A percentile compares a stretch with the other conserved stretches of the same genome.
Conservation (phyloP, 2,888 invertebrate genomes). For the Trichogramma dendrolimi region DNA sequence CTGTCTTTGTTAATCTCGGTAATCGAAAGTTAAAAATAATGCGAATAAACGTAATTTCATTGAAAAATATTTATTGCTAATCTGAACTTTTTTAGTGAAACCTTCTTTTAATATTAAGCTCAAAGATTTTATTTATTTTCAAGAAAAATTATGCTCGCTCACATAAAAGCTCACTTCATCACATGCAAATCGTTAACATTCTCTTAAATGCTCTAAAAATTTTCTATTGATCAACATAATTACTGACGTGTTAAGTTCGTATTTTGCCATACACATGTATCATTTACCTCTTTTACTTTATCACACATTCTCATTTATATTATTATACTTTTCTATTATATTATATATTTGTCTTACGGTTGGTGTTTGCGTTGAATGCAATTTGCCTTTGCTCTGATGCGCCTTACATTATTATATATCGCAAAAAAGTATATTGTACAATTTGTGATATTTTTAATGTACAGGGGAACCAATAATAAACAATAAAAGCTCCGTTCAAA, state of each 20-base stretch:
- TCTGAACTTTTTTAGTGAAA: background rate
- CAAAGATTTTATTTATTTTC: background rate
- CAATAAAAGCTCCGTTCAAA: conserved; percentile 26
- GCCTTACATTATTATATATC: conserved; percentile 6
- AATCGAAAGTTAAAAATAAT: background rate
- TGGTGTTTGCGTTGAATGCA: conserved; percentile 32
- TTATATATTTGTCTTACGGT: conserved; percentile 33
- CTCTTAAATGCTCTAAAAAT: too few relatives aligned
- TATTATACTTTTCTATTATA: conserved; percentile 26
- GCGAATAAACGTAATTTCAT: background rate
- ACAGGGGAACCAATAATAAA: conserved; percentile 6
- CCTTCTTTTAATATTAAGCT: background rate
- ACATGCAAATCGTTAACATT: background rate
- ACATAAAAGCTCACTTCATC: background rate
- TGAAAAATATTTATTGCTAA: background rate
- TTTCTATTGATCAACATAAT: too few relatives aligned
- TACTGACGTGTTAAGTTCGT: too few relatives aligned
- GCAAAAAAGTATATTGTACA: conserved; percentile 27
- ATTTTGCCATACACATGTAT: conserved; percentile 20
- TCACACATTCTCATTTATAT: conserved; percentile 27
- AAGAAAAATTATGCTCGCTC: background rate
- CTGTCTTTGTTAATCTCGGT: conserved; percentile 48
- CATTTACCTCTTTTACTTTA: conserved; percentile 29
- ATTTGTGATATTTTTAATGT: too few relatives aligned
- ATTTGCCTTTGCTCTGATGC: conserved; percentile 29